Evolutionary conservation across 2,888 invertebrate species (phyloP), one percentile per base, ranked within the genome.

Genomic region (Carterocephalus palaemon): DNA sequence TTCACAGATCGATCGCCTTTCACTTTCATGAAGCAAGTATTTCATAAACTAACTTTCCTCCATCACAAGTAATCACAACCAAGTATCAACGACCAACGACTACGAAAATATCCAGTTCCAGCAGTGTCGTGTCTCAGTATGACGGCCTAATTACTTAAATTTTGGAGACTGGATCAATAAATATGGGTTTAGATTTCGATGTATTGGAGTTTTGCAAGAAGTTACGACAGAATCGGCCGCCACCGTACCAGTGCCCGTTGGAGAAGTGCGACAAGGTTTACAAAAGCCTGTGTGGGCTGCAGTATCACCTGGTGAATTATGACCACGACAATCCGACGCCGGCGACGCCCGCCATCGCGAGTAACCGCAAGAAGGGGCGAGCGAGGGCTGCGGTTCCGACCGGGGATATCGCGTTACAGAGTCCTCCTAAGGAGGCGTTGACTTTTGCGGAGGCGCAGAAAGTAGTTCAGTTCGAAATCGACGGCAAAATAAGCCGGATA

Each of bases 221-320:
- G 81, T 89, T 95, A 54, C 89, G 91, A 47, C 92, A 92, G 57
- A 93, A 92, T 68, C 93, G 93, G 66, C 90, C 90, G 37, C 95
- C 96, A 39, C 96, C 96, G 37, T 96, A 94, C 78, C 91, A 92
- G 61, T 97, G 96, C 67, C 96, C 96, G 4, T 89, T 95, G 39
- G 91, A 92, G 59, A 92, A 93, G 64, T 96, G 96, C 81, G 93
- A 92, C 56, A 93, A 93, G 71, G 91, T 92, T 12, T 96, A 96
- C 76, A 95, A 95, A 79, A 95, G 95, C 51, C 91, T 94, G 52
- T 92, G 92, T 53, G 96, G 96, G 1, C 88, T 96, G 57, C 95
- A 95, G 67, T 95, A 94, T 71, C 96, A 96, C 70, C 79, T 96
- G 58, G 92, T 92, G 53, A 93, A 94, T 71, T 94, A 91, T 75